phyloP scores from a whole-genome alignment of 2,797 vertebrate genomes.

The Gastrophryne carolinensis region DNA sequence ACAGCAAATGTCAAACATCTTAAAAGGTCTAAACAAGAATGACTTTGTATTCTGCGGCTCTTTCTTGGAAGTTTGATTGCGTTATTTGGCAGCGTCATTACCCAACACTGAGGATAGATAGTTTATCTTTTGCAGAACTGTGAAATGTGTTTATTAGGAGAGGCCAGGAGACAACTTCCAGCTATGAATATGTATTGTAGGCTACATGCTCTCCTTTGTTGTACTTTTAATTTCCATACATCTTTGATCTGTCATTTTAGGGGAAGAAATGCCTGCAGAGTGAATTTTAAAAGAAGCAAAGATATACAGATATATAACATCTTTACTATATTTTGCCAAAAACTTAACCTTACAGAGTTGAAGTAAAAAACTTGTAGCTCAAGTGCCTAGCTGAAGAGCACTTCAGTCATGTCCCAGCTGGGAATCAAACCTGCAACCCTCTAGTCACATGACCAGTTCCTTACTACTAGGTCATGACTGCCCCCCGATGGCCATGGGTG shows the following conservation, averaged over 20 bases:
- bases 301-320: no score
- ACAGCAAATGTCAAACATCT: conserved; percentile 51
- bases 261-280: not conserved
- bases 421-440: no score
- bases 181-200: conserved; percentile 26
- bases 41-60: conserved; percentile 49
- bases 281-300: not conserved
- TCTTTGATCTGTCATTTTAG: conserved; percentile 1
- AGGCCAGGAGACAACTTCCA: conserved; percentile 22
- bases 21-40: conserved; percentile 49
- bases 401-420: no score
- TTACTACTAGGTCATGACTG: no score
- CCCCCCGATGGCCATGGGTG: no score
- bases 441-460: no score
- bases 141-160: conserved; percentile 47
- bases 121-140: conserved; percentile 24
- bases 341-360: no score
- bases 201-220: not conserved
- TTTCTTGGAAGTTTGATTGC: conserved; percentile 39
- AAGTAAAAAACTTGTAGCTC: no score
- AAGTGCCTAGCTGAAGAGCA: no score
- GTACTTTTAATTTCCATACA: conserved; percentile 7
- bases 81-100: conserved; percentile 44
- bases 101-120: conserved; percentile 32
- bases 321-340: no score